Conservation (phyloP, 2,113 vertebrate genomes). For the Delphinus delphis region DNA sequence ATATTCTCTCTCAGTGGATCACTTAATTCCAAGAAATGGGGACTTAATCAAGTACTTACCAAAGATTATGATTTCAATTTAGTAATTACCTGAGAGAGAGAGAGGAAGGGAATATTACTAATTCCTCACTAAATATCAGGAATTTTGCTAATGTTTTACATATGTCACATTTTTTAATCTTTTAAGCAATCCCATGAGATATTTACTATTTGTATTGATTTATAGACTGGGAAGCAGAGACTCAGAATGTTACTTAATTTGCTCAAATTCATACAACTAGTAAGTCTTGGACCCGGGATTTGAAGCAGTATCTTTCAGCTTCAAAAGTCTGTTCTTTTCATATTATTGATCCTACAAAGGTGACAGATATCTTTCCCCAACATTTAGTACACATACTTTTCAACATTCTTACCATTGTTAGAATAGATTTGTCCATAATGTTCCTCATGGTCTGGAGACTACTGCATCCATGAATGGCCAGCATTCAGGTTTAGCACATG, state of each 20-base stretch:
- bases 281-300: background rate
- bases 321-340: slow-evolving; percentile 28
- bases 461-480: background rate
- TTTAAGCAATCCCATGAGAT: background rate
- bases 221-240: background rate
- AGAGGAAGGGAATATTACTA: background rate
- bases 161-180: background rate
- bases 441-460: background rate
- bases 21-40: background rate
- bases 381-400: background rate
- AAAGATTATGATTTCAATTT: background rate
- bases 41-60: background rate
- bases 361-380: background rate
- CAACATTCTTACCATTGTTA: background rate
- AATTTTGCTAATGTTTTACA: background rate
- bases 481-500: background rate
- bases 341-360: background rate
- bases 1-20: background rate
- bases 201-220: background rate
- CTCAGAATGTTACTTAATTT: background rate
- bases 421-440: background rate
- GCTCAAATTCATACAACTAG: background rate
- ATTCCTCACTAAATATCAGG: background rate
- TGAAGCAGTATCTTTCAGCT: background rate
- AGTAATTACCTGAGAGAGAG: background rate